Percentiles rank a stretch among this genome's conserved stretches.
phyloP scores from a whole-genome alignment of 2,888 invertebrate species.

The Hydroisotoma schaefferi region DNA sequence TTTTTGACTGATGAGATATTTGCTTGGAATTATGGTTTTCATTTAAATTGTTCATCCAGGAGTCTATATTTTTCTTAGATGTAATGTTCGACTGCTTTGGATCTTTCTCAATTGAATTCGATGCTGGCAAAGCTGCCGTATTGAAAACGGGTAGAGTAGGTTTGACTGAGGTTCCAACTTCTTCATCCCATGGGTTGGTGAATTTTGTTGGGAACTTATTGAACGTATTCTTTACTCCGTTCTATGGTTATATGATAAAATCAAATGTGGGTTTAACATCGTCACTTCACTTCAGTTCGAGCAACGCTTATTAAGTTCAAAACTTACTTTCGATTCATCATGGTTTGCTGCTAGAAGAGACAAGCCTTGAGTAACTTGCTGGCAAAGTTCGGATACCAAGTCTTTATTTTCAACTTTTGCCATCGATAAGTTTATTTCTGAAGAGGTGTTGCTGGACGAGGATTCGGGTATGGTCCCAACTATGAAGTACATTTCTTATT shows the following conservation, averaged over 20 bases:
- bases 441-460: conserved; percentile 52
- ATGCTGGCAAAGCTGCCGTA: conserved; percentile 33
- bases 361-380: conserved; percentile 70
- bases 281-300: conserved; percentile 1
- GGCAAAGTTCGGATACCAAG: conserved; percentile 71
- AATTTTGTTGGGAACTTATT: conserved; percentile 43
- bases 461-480: conserved; percentile 76
- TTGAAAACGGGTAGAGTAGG: conserved; percentile 41
- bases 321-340: conserved; percentile 50
- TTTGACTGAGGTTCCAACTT: conserved; percentile 27
- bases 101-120: conserved; percentile 29
- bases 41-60: conserved; percentile 45
- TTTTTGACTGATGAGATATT: conserved; percentile 35
- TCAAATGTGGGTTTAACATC: neutral
- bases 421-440: conserved; percentile 45
- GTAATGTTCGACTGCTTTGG: conserved; percentile 9
- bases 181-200: conserved; percentile 48
- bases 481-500: conserved; percentile 50
- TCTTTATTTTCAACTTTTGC: conserved; percentile 51
- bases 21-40: conserved; percentile 42
- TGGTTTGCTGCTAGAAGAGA: conserved; percentile 68
- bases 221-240: neutral
- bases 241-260: neutral
- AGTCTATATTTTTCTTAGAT: conserved; percentile 25
- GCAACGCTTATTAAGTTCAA: too few species aligned